These are phyloP conservation scores for Platichthys flesus DNA, from an alignment of 2,113 vertebrate species.

Conservation along the genomic window DNA sequence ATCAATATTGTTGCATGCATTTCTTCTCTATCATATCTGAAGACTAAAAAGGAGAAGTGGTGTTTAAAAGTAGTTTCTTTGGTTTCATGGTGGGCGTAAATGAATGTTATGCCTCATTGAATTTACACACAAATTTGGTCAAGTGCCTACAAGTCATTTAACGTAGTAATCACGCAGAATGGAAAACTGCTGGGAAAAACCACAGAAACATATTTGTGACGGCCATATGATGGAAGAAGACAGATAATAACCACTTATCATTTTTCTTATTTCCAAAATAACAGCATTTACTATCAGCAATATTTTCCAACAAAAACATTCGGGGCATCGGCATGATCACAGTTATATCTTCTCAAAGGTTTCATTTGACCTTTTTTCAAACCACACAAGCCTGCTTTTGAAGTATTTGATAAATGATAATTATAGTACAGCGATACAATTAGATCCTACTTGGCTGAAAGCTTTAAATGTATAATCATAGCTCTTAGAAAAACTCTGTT, in stretches of 20 bases:
- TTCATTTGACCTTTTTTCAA: constrained; percentile 2
- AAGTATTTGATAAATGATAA: constrained; percentile 45
- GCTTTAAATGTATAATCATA: constrained; percentile 36
- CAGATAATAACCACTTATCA: not conserved
- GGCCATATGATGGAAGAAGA: constrained; percentile 8
- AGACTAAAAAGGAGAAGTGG: constrained; percentile 58
- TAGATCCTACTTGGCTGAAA: constrained; percentile 19
- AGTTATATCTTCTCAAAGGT: constrained; percentile 9
- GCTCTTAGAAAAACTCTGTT: constrained; percentile 25
- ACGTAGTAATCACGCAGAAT: not conserved
- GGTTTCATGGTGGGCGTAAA: not conserved
- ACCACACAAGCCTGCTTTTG: constrained; percentile 9
- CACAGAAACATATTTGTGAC: not conserved
- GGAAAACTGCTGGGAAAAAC: not conserved
- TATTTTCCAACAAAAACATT: constrained; percentile 21
- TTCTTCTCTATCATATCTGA: not conserved
- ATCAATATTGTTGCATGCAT: not conserved
- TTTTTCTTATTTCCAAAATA: not conserved
- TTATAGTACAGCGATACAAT: constrained; percentile 29
- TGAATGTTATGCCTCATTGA: not conserved
- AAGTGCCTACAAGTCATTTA: not conserved
- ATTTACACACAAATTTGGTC: constrained; percentile 30
- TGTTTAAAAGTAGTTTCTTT: constrained; percentile 2
- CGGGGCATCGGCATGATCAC: not conserved
- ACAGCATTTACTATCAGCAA: not conserved